Evolutionary conservation across 2,797 vertebrate species (phyloP).

Genomic region (Megaceryle alcyon): DNA sequence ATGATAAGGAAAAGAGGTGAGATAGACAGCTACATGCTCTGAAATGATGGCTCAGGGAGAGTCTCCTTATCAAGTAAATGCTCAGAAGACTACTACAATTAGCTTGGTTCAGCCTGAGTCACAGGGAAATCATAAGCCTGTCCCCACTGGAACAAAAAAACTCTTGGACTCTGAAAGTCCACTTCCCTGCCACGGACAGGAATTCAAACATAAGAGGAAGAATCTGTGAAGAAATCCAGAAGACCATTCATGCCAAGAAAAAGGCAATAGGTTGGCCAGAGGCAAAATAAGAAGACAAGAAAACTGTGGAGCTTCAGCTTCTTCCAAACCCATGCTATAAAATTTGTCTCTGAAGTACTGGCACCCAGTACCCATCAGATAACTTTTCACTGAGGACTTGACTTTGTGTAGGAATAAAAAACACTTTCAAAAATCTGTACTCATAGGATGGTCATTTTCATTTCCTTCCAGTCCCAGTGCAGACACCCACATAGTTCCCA

Average conservation of each 20-base stretch:
- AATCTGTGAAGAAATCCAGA: neutral
- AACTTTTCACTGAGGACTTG: neutral
- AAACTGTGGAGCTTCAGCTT: neutral
- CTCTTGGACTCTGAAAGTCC: neutral
- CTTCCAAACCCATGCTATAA: neutral
- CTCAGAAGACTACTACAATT: neutral
- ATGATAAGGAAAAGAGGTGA: slow-evolving; percentile 38
- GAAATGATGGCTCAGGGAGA: neutral
- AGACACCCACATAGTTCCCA: neutral
- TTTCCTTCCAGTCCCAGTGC: neutral
- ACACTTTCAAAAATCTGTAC: neutral
- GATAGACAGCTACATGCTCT: slow-evolving; percentile 9
- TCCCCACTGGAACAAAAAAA: neutral
- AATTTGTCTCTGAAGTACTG: neutral
- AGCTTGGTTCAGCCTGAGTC: neutral
- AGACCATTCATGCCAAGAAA: neutral
- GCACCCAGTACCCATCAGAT: neutral
- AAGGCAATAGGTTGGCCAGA: neutral
- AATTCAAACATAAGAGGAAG: neutral
- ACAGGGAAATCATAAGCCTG: neutral
- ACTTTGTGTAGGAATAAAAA: neutral
- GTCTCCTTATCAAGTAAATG: neutral
- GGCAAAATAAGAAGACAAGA: neutral
- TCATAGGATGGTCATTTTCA: neutral
- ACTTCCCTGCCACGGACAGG: neutral